A percentile compares a stretch with the other conserved stretches of the same genome.
phyloP scores from a whole-genome alignment of 2,888 invertebrate genomes.

The Netelia virgata region DNA sequence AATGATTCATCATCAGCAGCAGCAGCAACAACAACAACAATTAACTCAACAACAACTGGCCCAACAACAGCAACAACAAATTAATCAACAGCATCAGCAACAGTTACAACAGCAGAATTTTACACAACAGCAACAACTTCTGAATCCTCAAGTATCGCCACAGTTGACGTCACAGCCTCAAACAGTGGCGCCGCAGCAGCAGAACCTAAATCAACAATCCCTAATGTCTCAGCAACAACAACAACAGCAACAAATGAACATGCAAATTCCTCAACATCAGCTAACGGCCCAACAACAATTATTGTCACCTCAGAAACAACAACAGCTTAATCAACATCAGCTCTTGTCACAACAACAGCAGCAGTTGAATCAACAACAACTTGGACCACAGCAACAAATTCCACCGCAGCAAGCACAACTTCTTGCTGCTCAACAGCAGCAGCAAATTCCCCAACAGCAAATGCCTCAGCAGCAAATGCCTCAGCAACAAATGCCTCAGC shows the following conservation, averaged over 20 bases:
- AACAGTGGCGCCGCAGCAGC: constrained; percentile 74
- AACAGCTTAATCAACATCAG: constrained; percentile 75
- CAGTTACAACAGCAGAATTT: constrained; percentile 74
- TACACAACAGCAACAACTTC: constrained; percentile 73
- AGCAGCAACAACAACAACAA: constrained; percentile 73
- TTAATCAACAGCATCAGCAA: constrained; percentile 85
- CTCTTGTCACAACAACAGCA: constrained; percentile 74
- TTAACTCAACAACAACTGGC: constrained; percentile 72
- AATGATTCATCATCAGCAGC: constrained; percentile 76
- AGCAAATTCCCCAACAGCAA: constrained; percentile 59
- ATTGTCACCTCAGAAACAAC: constrained; percentile 72
- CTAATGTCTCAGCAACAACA: constrained; percentile 70
- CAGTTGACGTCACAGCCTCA: constrained; percentile 70
- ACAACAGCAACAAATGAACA: constrained; percentile 68
- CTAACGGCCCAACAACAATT: constrained; percentile 71
- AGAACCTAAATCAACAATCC: constrained; percentile 69
- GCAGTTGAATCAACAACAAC: constrained; percentile 66
- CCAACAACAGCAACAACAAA: constrained; percentile 82
- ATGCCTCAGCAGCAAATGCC: constrained; percentile 74
- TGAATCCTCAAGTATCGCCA: constrained; percentile 70
- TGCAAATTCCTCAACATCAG: constrained; percentile 68
- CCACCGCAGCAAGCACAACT: no score
- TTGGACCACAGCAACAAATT: constrained; percentile 2
- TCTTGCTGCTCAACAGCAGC: no score
- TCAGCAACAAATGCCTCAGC: constrained; percentile 88